Evolutionary conservation across 2,113 vertebrate genomes (phyloP).

Genomic region (Geothlypis trichas): DNA sequence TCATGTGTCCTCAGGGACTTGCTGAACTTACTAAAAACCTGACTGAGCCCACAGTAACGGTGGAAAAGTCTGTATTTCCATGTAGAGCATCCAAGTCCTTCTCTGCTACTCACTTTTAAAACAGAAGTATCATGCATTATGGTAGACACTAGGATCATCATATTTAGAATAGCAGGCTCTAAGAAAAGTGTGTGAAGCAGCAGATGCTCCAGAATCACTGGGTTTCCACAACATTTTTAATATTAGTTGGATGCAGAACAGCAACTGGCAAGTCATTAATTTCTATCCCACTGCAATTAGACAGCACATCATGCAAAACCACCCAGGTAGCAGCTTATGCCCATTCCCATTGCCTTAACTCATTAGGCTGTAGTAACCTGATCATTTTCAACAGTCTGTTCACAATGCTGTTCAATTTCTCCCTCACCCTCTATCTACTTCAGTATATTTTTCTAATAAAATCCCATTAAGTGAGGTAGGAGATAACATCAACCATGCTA

Average conservation of each 20-base stretch:
- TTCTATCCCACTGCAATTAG: neutral
- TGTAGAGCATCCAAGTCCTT: neutral
- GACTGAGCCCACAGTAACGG: neutral
- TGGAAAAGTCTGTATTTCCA: neutral
- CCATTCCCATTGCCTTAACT: neutral
- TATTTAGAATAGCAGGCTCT: neutral
- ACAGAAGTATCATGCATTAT: neutral
- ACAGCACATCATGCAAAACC: neutral
- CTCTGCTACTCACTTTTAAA: neutral
- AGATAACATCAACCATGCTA: neutral
- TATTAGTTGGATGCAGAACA: neutral
- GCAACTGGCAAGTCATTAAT: neutral
- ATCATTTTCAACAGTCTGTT: neutral
- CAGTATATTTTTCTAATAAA: neutral
- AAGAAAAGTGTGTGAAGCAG: accelerated
- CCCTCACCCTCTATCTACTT: neutral
- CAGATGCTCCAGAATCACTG: neutral
- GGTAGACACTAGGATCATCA: neutral
- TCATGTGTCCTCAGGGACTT: neutral
- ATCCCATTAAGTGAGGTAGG: neutral
- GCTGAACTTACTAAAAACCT: neutral
- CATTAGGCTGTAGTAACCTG: neutral
- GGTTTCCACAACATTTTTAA: neutral
- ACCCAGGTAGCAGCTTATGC: neutral
- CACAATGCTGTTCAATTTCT: neutral